Evolutionary conservation across 2,888 invertebrate species (phyloP), one percentile per base, ranked within the genome.

Genomic region (Cancer borealis): DNA sequence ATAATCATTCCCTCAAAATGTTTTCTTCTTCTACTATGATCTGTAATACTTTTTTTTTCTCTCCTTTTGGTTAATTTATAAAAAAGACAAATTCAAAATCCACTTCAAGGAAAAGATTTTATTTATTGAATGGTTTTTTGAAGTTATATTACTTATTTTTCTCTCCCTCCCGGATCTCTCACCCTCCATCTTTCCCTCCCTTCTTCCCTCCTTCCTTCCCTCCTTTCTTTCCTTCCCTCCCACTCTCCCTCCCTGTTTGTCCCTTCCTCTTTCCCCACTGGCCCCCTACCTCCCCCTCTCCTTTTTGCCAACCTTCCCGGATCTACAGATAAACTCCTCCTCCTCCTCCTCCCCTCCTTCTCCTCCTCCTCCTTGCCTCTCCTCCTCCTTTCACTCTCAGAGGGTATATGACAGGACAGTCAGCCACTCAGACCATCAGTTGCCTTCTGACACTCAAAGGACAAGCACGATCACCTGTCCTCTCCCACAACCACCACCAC

Each of bases 361-460:
- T 87, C 87, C 49, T 87, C 47, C 84, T 49, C 87, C 66, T 17
- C 17, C 49, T 49, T 87, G 10, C 92, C 47, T 79, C 17, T 87
- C 49, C 92, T 49, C 87, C 30, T 87, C 45, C 88, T 92, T 49
- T 92, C 88, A 87, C 88, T 54, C 88, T 54, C 88, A 46, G 39
- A 0, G 88, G 92, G 45, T 92, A 92, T 92, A 92, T 92, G 92
- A 92, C 88, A 88, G 54, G 54, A 39, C 26, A 54, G n/a, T 17
- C 54, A 60, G 30, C 49, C 17, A 60, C 6, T 6, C 30, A 39
- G 90, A 88, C 60, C 90, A 90, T 49, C 90, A 60, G 30, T 90
- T 54, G 60, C 30, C 60, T 60, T 30, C 39, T 2, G 54, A n/a
- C 30, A 21, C 54, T 30, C 60, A n/a, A 4, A 3, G 49, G 45